Evolutionary conservation across 2,797 vertebrate species (phyloP).

Genomic region (Acipenser transmontanus): DNA sequence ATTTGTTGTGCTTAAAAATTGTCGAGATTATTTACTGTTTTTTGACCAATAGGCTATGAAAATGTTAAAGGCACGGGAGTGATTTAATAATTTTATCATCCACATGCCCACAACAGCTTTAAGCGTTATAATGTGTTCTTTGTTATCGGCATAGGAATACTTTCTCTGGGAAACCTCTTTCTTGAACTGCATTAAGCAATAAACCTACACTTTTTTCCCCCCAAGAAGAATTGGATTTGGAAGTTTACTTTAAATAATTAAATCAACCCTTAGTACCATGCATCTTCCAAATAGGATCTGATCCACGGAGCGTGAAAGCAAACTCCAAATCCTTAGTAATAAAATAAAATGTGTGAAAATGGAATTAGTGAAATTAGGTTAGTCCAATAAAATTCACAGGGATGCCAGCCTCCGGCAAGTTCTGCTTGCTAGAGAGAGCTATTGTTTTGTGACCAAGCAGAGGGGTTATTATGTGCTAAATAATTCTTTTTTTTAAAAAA

Average conservation of each 20-base stretch:
- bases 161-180: neutral
- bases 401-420: slow-evolving; percentile 52
- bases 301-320: slow-evolving; percentile 45
- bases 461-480: slow-evolving; percentile 69
- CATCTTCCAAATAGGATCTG: slow-evolving; percentile 29
- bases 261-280: slow-evolving; percentile 41
- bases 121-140: neutral
- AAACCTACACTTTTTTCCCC: neutral
- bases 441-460: slow-evolving; percentile 59
- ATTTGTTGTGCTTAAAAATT: too few relatives aligned
- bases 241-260: slow-evolving; percentile 47
- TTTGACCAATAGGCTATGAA: too few relatives aligned
- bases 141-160: neutral
- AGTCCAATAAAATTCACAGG: slow-evolving; percentile 55
- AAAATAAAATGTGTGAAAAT: slow-evolving; percentile 58
- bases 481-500: slow-evolving; percentile 53
- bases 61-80: too few relatives aligned
- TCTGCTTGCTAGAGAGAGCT: slow-evolving; percentile 49
- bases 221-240: slow-evolving; percentile 30
- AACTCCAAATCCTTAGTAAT: slow-evolving; percentile 30
- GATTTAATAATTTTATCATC: too few relatives aligned
- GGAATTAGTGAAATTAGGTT: slow-evolving; percentile 73
- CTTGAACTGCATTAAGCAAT: neutral
- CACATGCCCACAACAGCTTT: neutral
- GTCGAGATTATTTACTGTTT: too few relatives aligned